Base-by-base conservation (phyloP, 2,888 invertebrate species). In the Bombylius major region DNA sequence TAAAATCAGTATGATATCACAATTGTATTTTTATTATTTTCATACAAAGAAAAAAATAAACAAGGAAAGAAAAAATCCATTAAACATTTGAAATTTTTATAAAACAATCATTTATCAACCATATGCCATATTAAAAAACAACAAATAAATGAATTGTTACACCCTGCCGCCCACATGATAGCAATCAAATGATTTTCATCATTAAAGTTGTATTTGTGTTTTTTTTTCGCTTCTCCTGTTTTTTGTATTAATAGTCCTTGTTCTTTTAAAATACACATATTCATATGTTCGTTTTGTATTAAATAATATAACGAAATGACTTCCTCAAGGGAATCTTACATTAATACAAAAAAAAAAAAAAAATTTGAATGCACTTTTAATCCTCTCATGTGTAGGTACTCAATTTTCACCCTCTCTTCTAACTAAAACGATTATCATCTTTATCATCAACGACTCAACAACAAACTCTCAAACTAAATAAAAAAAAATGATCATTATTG, bases 321-420 rank as follows among this genome's bases (percentile, higher is more conserved):
- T 59, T 55, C 55, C 58, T 55, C 60, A 42, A 52, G 62, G 59
- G 58, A 58, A 49, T 46, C 55, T 33, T 54, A 45, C 11, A 47
- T n/a, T n/a, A n/a, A n/a, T 47, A 6, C 1, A 32, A 5, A 13
- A 8, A 46, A 13, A 8, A 32, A 32, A 31, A 47, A 39, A 55
- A 53, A 59, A 68, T 68, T 69, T 69, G 69, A 71, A 71, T 70
- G 70, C 69, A 69, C 69, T 70, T 69, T 69, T 69, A 72, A 71
- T 71, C 70, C 66, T 59, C 58, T 60, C 62, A 63, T 63, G 63
- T 63, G 60, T n/a, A n/a, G n/a, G n/a, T 62, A 59, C 61, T 62
- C 64, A 61, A 69, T 70, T 68, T 70, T 67, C 68, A 68, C 70
- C 70, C 70, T 70, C 66, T 64, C 39, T 42, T 64, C 39, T 42